Evolutionary conservation across 2,888 invertebrate species (phyloP).

Genomic region (Epistrophe eligans): DNA sequence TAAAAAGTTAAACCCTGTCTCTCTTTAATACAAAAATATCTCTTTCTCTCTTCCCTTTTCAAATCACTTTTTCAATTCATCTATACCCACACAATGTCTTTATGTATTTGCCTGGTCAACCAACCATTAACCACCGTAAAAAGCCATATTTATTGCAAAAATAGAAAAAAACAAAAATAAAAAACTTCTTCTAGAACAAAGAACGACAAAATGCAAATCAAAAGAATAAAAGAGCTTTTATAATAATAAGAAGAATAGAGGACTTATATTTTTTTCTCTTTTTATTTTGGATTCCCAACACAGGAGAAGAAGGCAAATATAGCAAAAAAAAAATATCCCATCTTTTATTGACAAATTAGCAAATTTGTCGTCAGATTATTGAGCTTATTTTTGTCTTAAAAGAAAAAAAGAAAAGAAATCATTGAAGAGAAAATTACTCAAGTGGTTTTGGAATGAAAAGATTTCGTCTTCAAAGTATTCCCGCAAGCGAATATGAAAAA

Average conservation of each 20-base stretch:
- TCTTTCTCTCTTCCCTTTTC: neutral
- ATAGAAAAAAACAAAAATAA: neutral
- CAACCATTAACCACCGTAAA: neutral
- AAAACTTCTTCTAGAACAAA: neutral
- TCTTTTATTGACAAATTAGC: neutral
- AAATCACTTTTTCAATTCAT: neutral
- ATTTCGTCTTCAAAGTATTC: neutral
- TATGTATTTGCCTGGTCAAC: neutral
- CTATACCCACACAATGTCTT: neutral
- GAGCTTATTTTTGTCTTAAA: neutral
- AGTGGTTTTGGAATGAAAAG: neutral
- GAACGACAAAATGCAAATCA: neutral
- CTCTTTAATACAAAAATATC: neutral
- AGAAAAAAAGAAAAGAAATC: neutral
- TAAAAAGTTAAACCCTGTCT: neutral
- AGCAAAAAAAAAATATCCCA: neutral
- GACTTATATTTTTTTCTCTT: neutral
- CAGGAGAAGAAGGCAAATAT: neutral
- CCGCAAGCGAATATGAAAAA: neutral
- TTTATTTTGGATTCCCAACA: neutral
- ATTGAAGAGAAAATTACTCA: neutral
- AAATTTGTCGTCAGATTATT: neutral
- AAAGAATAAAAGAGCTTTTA: neutral
- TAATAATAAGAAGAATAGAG: neutral
- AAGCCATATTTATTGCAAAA: slow-evolving; percentile 10